These are phyloP conservation scores for Acestrorhynchus altus DNA, from an alignment of 2,797 vertebrate species.

Conservation along the genomic window DNA sequence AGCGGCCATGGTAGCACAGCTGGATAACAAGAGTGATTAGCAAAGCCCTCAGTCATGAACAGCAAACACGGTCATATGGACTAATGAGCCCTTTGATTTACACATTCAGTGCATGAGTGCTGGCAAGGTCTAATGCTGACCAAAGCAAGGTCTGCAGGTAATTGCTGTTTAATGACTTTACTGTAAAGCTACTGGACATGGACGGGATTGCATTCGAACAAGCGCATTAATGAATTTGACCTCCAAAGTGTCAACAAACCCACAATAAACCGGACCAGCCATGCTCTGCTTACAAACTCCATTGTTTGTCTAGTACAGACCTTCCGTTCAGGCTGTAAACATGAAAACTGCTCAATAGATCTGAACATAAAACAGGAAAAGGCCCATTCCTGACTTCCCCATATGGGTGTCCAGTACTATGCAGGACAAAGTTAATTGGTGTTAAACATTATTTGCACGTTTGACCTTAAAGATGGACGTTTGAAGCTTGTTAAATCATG, in stretches of 20 bases:
- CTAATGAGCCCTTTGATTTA: conserved; percentile 48
- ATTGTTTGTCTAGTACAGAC: no score
- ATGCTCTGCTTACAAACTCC: neutral
- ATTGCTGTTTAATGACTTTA: conserved; percentile 47
- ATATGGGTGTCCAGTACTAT: no score
- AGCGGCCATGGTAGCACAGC: conserved; percentile 34
- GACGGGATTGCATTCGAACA: conserved; percentile 14
- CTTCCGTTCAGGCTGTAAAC: no score
- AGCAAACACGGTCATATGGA: conserved; percentile 29
- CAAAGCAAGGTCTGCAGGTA: conserved; percentile 40
- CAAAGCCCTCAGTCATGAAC: conserved; percentile 41
- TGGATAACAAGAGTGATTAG: conserved; percentile 53
- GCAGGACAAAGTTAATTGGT: no score
- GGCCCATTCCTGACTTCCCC: no score
- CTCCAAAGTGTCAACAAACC: neutral
- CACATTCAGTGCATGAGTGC: conserved; percentile 16
- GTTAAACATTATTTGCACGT: no score
- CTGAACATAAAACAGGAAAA: no score
- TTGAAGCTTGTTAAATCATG: no score
- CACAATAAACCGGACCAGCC: conserved; percentile 1
- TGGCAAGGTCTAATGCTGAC: conserved; percentile 36
- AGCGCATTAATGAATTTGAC: conserved; percentile 7
- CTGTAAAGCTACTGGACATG: conserved; percentile 5
- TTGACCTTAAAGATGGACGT: no score
- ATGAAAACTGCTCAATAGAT: no score